phyloP scores from a whole-genome alignment of 1,140 invertebrate species.

The Maconellicoccus hirsutus region DNA sequence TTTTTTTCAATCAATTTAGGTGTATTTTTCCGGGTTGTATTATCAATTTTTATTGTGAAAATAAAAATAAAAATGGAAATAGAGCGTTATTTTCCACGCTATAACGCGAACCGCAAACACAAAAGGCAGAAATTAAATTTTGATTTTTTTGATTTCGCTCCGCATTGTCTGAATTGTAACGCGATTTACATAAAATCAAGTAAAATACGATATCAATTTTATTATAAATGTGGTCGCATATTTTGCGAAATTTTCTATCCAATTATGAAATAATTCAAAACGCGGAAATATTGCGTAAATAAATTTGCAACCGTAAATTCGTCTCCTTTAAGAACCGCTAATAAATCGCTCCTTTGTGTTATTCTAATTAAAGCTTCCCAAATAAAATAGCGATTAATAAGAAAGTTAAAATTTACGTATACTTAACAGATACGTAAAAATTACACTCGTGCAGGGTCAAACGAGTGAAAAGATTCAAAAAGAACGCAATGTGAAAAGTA shows the following conservation, averaged over 20 bases:
- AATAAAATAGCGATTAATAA: too few relatives aligned
- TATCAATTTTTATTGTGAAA: background rate
- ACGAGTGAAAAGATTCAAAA: background rate
- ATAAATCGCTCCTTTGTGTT: background rate
- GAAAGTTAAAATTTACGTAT: too few relatives aligned
- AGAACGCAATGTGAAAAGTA: background rate
- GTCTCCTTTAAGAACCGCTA: background rate
- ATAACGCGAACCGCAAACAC: background rate
- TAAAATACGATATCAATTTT: background rate
- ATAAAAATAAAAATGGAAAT: background rate
- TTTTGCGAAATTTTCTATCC: background rate
- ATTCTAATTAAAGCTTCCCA: background rate
- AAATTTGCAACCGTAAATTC: background rate
- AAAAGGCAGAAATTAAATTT: background rate
- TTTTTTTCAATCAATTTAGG: conserved; percentile 1
- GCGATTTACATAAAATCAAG: background rate
- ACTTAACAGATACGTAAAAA: too few relatives aligned
- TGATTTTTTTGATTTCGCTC: background rate
- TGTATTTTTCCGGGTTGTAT: background rate
- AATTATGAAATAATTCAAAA: background rate
- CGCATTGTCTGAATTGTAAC: background rate
- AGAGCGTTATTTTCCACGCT: background rate
- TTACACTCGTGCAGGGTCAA: background rate
- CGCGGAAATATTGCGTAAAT: background rate
- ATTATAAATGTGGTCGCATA: background rate